A percentile compares a stretch with the other conserved stretches of the same genome.
These are phyloP conservation scores for Drosophila nr. perissopoda DNA, from an alignment of 2,888 invertebrate species.

Conservation along the genomic window DNA sequence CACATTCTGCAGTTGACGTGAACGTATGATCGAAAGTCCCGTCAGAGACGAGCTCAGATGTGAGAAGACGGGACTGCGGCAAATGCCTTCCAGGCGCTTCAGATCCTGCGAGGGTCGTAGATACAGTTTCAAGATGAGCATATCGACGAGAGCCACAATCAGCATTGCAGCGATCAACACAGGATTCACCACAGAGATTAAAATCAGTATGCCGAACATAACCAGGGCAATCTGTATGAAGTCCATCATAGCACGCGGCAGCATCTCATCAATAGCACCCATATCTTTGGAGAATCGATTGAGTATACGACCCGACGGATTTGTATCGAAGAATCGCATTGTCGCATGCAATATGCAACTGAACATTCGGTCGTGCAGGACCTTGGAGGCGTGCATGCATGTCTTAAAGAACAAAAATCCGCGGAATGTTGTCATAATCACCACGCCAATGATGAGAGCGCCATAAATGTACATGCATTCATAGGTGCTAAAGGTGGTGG, in stretches of 20 bases:
- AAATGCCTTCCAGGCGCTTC: slow-evolving; percentile 90
- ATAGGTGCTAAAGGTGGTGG: slow-evolving; percentile 79
- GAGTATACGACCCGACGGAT: slow-evolving; percentile 91
- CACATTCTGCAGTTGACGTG: slow-evolving; percentile 89
- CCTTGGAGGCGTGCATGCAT: slow-evolving; percentile 91
- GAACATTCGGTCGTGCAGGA: slow-evolving; percentile 94
- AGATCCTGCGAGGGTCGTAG: slow-evolving; percentile 91
- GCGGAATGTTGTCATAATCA: slow-evolving; percentile 86
- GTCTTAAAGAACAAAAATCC: slow-evolving; percentile 90
- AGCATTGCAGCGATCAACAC: slow-evolving; percentile 89
- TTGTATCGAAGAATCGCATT: slow-evolving; percentile 94
- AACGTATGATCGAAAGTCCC: slow-evolving; percentile 94
- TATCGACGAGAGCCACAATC: slow-evolving; percentile 88
- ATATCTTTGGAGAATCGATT: slow-evolving; percentile 92
- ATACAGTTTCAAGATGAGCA: slow-evolving; percentile 88
- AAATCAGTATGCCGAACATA: slow-evolving; percentile 90
- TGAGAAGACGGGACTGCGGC: slow-evolving; percentile 95
- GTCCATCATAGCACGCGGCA: slow-evolving; percentile 87
- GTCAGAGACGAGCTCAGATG: slow-evolving; percentile 94
- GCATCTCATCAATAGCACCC: slow-evolving; percentile 87
- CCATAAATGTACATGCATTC: slow-evolving; percentile 85
- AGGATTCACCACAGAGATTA: slow-evolving; percentile 90
- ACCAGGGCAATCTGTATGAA: slow-evolving; percentile 86
- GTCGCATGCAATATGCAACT: slow-evolving; percentile 90
- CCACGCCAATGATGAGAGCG: slow-evolving; percentile 82